Evolutionary conservation across 2,888 invertebrate genomes (phyloP).

Genomic region (Brachypalpus laphriformis): DNA sequence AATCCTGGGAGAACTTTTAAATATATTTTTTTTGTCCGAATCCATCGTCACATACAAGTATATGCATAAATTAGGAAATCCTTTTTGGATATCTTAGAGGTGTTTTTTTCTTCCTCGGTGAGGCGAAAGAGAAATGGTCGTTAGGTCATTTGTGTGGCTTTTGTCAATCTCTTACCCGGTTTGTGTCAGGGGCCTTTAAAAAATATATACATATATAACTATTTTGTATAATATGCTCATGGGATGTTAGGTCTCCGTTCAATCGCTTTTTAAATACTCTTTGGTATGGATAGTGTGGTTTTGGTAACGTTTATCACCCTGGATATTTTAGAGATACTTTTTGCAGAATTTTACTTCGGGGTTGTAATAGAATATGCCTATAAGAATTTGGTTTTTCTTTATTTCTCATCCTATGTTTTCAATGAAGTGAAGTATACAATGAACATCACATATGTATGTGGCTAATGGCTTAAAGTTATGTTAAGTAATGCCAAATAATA

Average conservation of each 20-base stretch:
- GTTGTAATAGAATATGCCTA: neutral
- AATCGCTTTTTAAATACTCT: slow-evolving; percentile 24
- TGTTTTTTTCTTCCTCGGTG: slow-evolving; percentile 14
- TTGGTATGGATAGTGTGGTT: slow-evolving; percentile 1
- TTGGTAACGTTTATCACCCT: neutral
- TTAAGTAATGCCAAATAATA: too few relatives aligned
- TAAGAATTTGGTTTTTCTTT: neutral
- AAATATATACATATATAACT: neutral
- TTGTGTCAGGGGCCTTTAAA: slow-evolving; percentile 7
- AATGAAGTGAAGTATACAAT: too few relatives aligned
- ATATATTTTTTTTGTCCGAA: slow-evolving; percentile 17
- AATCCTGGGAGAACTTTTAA: slow-evolving; percentile 34
- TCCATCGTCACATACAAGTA: slow-evolving; percentile 8
- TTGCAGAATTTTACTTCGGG: neutral
- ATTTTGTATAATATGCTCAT: neutral
- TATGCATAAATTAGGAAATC: slow-evolving; percentile 63
- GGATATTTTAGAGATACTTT: neutral
- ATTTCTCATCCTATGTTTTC: too few relatives aligned
- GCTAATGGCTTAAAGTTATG: too few relatives aligned
- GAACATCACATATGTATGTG: too few relatives aligned
- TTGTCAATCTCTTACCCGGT: slow-evolving; percentile 45
- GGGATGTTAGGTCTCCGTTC: neutral
- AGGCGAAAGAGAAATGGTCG: slow-evolving; percentile 24
- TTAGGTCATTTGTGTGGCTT: slow-evolving; percentile 61
- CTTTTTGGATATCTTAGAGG: slow-evolving; percentile 55